These are phyloP conservation scores for Meganola albula DNA, from an alignment of 2,888 invertebrate genomes.

Conservation along the genomic window DNA sequence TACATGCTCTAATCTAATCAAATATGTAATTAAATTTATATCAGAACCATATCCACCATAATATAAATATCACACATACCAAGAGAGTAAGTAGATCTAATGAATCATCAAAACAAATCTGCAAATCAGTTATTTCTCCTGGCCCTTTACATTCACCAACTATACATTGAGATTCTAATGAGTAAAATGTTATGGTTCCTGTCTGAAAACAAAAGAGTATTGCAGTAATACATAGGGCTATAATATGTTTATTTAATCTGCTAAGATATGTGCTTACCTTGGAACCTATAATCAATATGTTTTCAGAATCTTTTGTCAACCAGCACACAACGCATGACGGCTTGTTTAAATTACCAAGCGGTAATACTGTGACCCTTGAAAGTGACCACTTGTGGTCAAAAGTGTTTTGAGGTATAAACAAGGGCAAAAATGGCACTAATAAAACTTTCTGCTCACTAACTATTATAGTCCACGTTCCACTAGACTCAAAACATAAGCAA, in stretches of 20 bases:
- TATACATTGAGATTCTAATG: constrained; percentile 82
- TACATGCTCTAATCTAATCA: no score
- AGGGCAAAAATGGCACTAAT: constrained; percentile 68
- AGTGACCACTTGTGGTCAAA: constrained; percentile 72
- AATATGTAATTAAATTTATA: neutral
- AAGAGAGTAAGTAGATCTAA: constrained; percentile 74
- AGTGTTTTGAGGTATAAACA: constrained; percentile 60
- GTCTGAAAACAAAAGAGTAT: constrained; percentile 47
- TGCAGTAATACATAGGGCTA: no score
- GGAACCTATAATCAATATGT: constrained; percentile 83
- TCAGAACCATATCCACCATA: neutral
- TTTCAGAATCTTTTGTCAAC: constrained; percentile 85
- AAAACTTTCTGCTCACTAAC: constrained; percentile 74
- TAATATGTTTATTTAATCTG: no score
- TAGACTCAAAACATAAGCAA: constrained; percentile 89
- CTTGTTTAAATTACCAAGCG: constrained; percentile 52
- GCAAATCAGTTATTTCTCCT: constrained; percentile 79
- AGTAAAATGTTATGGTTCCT: constrained; percentile 82
- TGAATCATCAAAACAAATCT: constrained; percentile 85
- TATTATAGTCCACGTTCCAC: constrained; percentile 86
- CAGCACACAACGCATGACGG: constrained; percentile 85
- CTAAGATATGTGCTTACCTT: constrained; percentile 56
- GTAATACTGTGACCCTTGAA: constrained; percentile 66
- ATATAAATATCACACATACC: constrained; percentile 40
- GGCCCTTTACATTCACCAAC: constrained; percentile 81